Percentiles rank a stretch among this genome's conserved stretches.
Evolutionary conservation across 2,113 vertebrate species (phyloP).

Genomic region (Collichthys lucidus): DNA sequence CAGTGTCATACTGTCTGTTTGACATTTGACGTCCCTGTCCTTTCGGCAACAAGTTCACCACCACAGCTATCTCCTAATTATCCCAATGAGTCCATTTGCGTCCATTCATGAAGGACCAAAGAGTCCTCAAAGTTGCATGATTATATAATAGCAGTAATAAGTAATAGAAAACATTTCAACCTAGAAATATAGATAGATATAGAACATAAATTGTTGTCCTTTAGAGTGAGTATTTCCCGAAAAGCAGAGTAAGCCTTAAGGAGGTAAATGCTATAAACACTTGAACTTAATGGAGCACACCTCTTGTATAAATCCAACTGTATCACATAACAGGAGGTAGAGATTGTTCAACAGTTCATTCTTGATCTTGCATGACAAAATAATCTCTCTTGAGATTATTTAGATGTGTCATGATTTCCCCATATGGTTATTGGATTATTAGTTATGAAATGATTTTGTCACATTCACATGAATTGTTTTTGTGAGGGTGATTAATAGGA

Average conservation of each 20-base stretch:
- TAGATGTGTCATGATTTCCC: not conserved
- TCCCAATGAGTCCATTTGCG: too few relatives aligned
- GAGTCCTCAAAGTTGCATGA: not conserved
- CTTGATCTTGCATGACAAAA: slow-evolving; percentile 16
- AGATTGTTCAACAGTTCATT: slow-evolving; percentile 9
- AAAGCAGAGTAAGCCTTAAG: not conserved
- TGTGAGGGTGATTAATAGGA: not conserved
- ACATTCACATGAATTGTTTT: not conserved
- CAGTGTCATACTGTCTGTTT: not conserved
- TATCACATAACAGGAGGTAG: not conserved
- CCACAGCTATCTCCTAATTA: too few relatives aligned
- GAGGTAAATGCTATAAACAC: not conserved
- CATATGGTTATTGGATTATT: not conserved
- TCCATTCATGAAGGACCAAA: too few relatives aligned
- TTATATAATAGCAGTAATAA: not conserved
- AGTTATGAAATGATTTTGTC: slow-evolving; percentile 11
- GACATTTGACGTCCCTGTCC: too few relatives aligned
- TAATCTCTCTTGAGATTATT: slow-evolving; percentile 17
- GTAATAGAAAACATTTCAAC: too few relatives aligned
- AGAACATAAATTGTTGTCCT: not conserved
- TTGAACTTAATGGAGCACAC: not conserved
- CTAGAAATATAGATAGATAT: too few relatives aligned
- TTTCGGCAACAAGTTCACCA: too few relatives aligned
- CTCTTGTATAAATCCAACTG: slow-evolving; percentile 1
- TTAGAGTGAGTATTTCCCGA: not conserved